These are phyloP conservation scores for Drosophila novamexicana DNA, from an alignment of 1,140 invertebrate genomes.

Conservation along the genomic window DNA sequence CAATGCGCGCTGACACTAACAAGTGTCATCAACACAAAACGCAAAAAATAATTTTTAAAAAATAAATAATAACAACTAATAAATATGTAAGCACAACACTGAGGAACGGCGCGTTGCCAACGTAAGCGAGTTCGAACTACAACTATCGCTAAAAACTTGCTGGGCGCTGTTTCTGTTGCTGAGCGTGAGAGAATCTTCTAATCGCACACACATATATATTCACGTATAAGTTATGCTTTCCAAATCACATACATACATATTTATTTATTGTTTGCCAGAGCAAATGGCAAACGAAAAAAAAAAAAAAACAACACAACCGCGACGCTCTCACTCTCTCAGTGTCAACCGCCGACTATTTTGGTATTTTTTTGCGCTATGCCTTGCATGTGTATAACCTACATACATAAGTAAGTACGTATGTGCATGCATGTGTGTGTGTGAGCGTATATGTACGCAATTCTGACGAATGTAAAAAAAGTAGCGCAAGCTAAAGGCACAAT, in stretches of 20 bases:
- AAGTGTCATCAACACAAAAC: conserved; percentile 45
- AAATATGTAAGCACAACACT: conserved; percentile 25
- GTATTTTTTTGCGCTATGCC: conserved; percentile 57
- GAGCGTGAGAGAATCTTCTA: conserved; percentile 59
- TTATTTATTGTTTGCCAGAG: conserved; percentile 50
- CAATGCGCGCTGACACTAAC: conserved; percentile 32
- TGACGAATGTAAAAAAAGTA: conserved; percentile 43
- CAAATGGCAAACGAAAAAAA: conserved; percentile 41
- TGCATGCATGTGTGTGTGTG: conserved; percentile 7
- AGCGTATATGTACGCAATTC: conserved; percentile 37
- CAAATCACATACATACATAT: conserved; percentile 41
- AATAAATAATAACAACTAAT: conserved; percentile 44
- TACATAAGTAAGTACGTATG: conserved; percentile 27
- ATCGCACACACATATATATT: conserved; percentile 34
- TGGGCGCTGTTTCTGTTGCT: conserved; percentile 33
- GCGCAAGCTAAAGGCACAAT: conserved; percentile 33
- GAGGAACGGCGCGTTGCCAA: conserved; percentile 41
- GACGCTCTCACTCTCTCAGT: conserved; percentile 39
- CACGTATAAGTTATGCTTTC: conserved; percentile 42
- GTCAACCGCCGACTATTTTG: conserved; percentile 57
- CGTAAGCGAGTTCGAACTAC: conserved; percentile 52
- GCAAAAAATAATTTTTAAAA: conserved; percentile 10
- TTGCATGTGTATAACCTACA: conserved; percentile 52
- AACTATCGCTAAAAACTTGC: conserved; percentile 51
- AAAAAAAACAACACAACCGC: conserved; percentile 36